Percentiles rank a stretch among this genome's conserved stretches.
These are phyloP conservation scores for Cuculus canorus DNA, from an alignment of 2,797 vertebrate species.

Conservation along the genomic window DNA sequence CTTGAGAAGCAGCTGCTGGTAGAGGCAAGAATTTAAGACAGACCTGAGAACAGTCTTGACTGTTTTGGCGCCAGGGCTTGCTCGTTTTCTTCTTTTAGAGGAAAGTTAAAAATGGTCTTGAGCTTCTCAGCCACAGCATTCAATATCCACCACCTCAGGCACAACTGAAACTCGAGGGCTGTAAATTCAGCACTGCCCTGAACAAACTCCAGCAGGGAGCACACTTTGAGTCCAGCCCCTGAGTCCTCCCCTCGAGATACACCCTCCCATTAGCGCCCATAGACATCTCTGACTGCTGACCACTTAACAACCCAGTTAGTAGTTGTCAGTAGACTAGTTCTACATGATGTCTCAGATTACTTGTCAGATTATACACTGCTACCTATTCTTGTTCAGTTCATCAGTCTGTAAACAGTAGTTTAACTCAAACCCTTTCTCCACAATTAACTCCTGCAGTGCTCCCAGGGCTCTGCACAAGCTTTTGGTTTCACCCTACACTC, in stretches of 20 bases:
- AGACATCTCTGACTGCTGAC: background rate
- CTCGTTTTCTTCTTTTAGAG: background rate
- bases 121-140: background rate
- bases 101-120: background rate
- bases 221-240: conserved; percentile 23
- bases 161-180: background rate
- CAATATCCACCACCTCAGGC: background rate
- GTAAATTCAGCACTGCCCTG: conserved; percentile 9
- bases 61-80: background rate
- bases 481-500: background rate
- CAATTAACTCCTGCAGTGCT: background rate
- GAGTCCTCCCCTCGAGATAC: conserved; percentile 11
- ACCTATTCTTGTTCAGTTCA: background rate
- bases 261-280: background rate
- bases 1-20: conserved; percentile 41
- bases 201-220: conserved; percentile 21
- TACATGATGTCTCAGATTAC: fast-evolving
- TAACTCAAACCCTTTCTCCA: background rate
- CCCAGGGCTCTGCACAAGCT: background rate
- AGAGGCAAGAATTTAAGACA: conserved; percentile 50
- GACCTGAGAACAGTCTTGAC: conserved; percentile 39
- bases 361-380: background rate
- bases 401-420: background rate
- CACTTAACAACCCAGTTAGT: background rate
- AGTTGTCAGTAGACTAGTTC: background rate